Conservation (phyloP, 2,888 invertebrate species). For the Galeopsomyia nigrocyanea region DNA sequence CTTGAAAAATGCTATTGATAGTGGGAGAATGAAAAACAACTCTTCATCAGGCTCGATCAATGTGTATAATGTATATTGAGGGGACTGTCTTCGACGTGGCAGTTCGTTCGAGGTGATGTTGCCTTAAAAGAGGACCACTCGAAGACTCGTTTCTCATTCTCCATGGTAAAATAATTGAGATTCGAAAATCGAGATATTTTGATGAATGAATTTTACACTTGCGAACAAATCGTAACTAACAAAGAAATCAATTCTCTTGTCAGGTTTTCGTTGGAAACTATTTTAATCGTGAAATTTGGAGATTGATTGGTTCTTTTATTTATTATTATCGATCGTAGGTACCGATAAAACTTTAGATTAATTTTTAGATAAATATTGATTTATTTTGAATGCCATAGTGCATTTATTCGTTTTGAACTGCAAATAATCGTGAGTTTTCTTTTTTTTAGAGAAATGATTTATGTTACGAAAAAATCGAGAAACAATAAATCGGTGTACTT, state of each 20-base stretch:
- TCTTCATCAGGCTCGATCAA: constrained; percentile 40
- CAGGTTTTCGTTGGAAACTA: constrained; percentile 7
- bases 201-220: constrained; percentile 8
- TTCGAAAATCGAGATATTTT: constrained; percentile 34
- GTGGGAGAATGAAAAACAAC: constrained; percentile 28
- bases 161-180: constrained; percentile 8
- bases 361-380: constrained; percentile 34
- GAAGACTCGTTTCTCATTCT: constrained; percentile 39
- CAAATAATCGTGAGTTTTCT: not conserved
- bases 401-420: constrained; percentile 47
- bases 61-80: constrained; percentile 39
- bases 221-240: constrained; percentile 6
- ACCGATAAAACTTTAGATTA: not conserved
- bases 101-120: constrained; percentile 36
- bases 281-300: not conserved
- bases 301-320: constrained; percentile 4
- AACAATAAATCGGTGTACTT: constrained; percentile 44
- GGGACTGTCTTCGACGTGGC: constrained; percentile 18
- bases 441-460: constrained; percentile 19
- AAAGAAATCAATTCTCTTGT: constrained; percentile 20
- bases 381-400: constrained; percentile 26
- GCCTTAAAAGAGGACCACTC: constrained; percentile 41
- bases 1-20: not conserved
- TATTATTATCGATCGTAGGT: constrained; percentile 3
- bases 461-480: constrained; percentile 27